phyloP scores from a whole-genome alignment of 2,113 vertebrate species.

The Zosterops pallidus region DNA sequence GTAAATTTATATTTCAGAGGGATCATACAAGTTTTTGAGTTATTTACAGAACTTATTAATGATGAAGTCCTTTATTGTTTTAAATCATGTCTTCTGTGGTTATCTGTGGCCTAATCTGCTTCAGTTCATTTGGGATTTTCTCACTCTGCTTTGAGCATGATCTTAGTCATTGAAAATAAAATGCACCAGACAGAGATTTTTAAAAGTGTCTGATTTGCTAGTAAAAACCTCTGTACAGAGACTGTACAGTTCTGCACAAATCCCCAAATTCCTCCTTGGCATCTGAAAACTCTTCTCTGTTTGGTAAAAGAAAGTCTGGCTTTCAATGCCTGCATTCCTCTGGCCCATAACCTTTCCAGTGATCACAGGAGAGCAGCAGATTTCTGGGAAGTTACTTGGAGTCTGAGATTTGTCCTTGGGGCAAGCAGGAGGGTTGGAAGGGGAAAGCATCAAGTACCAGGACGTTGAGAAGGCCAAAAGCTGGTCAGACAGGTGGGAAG shows the following conservation, averaged over 20 bases:
- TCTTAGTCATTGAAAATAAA: neutral
- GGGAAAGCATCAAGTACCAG: neutral
- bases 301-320: neutral
- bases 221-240: neutral
- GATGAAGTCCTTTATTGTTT: neutral
- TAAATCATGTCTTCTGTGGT: neutral
- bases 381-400: accelerated
- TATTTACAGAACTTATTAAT: neutral
- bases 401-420: neutral
- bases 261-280: neutral
- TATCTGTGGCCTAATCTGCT: neutral
- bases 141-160: neutral
- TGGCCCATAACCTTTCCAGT: neutral
- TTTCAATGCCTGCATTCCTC: neutral
- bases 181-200: neutral
- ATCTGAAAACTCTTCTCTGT: neutral
- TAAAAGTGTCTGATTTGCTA: neutral
- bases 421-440: neutral
- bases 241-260: neutral
- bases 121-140: neutral
- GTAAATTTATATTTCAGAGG: neutral
- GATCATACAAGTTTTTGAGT: neutral
- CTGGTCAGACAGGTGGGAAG: neutral
- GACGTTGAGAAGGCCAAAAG: neutral
- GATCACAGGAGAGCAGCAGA: neutral